Evolutionary conservation across 2,797 vertebrate genomes (phyloP).

Genomic region (Percopsis omiscomaycus): DNA sequence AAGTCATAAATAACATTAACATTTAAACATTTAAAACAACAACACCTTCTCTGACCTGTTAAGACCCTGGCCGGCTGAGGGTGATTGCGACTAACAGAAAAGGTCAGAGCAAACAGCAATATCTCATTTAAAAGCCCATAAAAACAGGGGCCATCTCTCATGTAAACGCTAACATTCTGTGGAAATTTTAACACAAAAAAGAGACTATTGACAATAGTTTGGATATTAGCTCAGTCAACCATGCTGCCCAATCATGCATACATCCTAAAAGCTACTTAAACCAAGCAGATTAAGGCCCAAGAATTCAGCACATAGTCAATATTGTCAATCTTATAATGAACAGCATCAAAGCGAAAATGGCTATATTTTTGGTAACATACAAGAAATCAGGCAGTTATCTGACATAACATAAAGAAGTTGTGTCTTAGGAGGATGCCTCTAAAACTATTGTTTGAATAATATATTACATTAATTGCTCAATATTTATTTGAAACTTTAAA

Average conservation of each 20-base stretch:
- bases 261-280: constrained; percentile 40
- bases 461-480: too few relatives aligned
- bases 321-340: constrained; percentile 63
- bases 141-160: constrained; percentile 66
- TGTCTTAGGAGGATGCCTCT: constrained; percentile 27
- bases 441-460: too few relatives aligned
- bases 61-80: constrained; percentile 11
- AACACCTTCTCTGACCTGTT: constrained; percentile 35
- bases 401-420: constrained; percentile 16
- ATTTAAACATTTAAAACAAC: too few relatives aligned
- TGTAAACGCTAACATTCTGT: constrained; percentile 61
- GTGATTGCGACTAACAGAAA: constrained; percentile 39
- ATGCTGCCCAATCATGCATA: constrained; percentile 51
- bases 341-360: constrained; percentile 37
- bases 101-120: constrained; percentile 45
- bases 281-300: constrained; percentile 31
- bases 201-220: constrained; percentile 57
- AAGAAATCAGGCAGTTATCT: too few relatives aligned
- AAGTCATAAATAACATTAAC: constrained; percentile 8
- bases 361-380: constrained; percentile 16
- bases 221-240: constrained; percentile 60
- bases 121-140: constrained; percentile 50
- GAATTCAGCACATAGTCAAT: constrained; percentile 49
- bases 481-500: neutral
- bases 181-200: constrained; percentile 62